Base-by-base conservation (phyloP, 1,140 invertebrate species). In the Drosophila ficusphila region DNA sequence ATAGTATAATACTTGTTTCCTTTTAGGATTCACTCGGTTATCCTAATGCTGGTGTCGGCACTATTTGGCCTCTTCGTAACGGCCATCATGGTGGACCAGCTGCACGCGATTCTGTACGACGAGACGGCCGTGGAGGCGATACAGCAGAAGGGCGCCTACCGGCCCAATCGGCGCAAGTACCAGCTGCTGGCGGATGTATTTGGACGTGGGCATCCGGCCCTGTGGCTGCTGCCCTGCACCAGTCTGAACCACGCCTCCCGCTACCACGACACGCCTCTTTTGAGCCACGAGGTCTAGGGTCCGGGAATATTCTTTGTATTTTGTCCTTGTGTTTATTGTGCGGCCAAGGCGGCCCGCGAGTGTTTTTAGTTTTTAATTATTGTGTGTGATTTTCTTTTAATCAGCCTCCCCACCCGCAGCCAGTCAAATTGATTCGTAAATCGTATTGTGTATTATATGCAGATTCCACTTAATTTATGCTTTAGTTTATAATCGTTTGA, bases 61-160 rank as follows among this genome's bases (percentile, higher is more conserved):
- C 91, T 98, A 12, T 98, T 98, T 93, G 97, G 97, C 16, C 93
- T 98, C 77, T 98, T 98, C 92, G 97, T 98, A 1, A 92, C 96
- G 42, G 96, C 96, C 38, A 98, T 98, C 70, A 94, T 97, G 72
- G 95, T 97, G 89, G 97, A 98, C 93, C 97, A 98, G 92, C 94
- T 98, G 69, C 94, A 95, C 90, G 96, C 96, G 11, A 97, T 98
- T 68, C 93, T 97, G 38, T 94, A 94, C 54, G 96, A 97, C 79
- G 90, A 91, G 56, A 91, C 90, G 27, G 94, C 95, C 4, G 94
- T 97, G 9, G 97, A 98, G 92, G 95, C 96, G 79, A 90, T 95
- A 64, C 95, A 96, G 92, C 94, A 95, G 60, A 94, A 94, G 88
- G 95, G 95, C 36, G 92, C 94, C 23, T 94, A 94, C 79, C 91